Conservation (phyloP, 2,888 invertebrate genomes). For the Timandra comae region DNA sequence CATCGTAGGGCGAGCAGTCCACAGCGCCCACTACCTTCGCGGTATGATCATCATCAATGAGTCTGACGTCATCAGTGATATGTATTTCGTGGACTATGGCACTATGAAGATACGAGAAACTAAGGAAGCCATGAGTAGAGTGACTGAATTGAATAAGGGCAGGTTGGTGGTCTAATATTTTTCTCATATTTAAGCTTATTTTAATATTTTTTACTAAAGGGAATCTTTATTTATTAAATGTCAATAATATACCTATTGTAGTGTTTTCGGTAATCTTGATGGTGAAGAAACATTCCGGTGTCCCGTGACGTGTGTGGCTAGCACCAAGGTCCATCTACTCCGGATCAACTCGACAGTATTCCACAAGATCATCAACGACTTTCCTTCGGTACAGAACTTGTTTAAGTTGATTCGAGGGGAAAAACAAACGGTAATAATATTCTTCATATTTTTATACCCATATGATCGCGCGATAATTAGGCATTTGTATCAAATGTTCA, state of each 20-base stretch:
- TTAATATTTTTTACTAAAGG: no score
- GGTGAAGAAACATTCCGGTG: slow-evolving; percentile 28
- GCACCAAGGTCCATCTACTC: slow-evolving; percentile 43
- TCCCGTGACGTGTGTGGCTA: slow-evolving; percentile 33
- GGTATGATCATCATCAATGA: slow-evolving; percentile 38
- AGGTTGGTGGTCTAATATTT: slow-evolving; percentile 37
- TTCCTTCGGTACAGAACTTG: slow-evolving; percentile 33
- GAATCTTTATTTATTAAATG: no score
- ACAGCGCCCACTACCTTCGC: slow-evolving; percentile 45
- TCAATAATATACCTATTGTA: no score
- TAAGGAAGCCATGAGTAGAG: slow-evolving; percentile 5
- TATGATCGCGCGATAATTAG: neutral
- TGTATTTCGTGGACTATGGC: slow-evolving; percentile 54
- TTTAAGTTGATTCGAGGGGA: slow-evolving; percentile 28
- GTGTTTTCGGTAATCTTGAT: slow-evolving; percentile 56
- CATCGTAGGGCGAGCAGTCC: slow-evolving; percentile 48
- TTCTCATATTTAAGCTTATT: neutral
- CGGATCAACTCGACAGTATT: slow-evolving; percentile 45
- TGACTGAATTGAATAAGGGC: slow-evolving; percentile 35
- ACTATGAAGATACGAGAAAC: slow-evolving; percentile 30
- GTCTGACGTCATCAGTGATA: slow-evolving; percentile 44
- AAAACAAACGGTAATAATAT: slow-evolving; percentile 11
- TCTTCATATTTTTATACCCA: neutral
- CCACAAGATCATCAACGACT: slow-evolving; percentile 46
- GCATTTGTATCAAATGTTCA: neutral